Base-by-base conservation (phyloP, 2,113 vertebrate species). In the Embiotoca jacksoni region DNA sequence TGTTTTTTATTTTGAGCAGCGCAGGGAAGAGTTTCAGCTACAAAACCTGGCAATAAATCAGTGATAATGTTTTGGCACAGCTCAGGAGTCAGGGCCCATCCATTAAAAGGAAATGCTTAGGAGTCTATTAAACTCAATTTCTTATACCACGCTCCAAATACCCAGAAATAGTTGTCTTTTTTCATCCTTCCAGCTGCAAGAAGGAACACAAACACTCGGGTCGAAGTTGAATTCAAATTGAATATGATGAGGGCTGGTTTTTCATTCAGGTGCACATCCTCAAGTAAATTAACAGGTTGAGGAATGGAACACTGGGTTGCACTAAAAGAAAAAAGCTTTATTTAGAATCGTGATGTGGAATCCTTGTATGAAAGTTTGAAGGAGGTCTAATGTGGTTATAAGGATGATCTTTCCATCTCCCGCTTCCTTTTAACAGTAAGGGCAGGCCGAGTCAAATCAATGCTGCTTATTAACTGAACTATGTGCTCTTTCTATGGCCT, bases 401-500 rank as follows among this genome's bases (percentile, higher is more conserved):
- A 57, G 37, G 33, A 50, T 32, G 30, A 31, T 5, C 4, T 54
- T 68, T 31, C 14, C 53, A 47, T 44, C 46, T 52, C 33, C 15
- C 2, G 37, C 15, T 14, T 46, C 30, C 6, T 11, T 44, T 60
- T 31, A 8, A 32, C 11, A 30, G 53, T 57, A 63, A 55, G 59
- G 44, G 5, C 32, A 52, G 13, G 5, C 15, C 16, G 9, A 23
- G 55, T 14, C 14, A 61, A 54, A 66, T 13, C 16, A 56, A 53
- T 59, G 39, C 47, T 0, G 56, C 5, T 13, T 46, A 53, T 52
- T 59, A 50, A 57, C 65, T 55, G 2, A 62, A 75, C 33, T 9
- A 73, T 60, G 52, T 82, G 30, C 16, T 47, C 55, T 71, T 78
- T 56, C 35, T 44, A 57, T 41, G 53, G 30, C 49, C 53, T 14